A percentile compares a stretch with the other conserved stretches of the same genome.
Evolutionary conservation across 2,888 invertebrate genomes (phyloP).

Genomic region (Acronicta aceris): DNA sequence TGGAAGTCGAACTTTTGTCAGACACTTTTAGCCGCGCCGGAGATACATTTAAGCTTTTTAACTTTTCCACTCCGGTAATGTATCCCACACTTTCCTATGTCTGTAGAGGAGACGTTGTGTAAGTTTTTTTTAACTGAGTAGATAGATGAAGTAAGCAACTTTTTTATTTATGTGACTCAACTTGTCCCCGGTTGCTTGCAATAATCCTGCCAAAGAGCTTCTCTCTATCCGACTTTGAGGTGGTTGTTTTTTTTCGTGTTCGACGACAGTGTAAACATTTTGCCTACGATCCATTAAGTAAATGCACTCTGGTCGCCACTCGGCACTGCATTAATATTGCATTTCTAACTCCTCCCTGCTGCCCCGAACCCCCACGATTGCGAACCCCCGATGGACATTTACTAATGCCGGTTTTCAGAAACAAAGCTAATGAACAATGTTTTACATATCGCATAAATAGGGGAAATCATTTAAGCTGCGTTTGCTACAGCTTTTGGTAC

Average conservation of each 20-base stretch:
- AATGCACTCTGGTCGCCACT: conserved; percentile 85
- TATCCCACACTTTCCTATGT: conserved; percentile 84
- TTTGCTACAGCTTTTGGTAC: too few relatives aligned
- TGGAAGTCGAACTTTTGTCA: conserved; percentile 89
- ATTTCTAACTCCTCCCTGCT: conserved; percentile 83
- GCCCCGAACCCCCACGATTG: conserved; percentile 65
- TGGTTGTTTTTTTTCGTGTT: conserved; percentile 77
- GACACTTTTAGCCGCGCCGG: conserved; percentile 89
- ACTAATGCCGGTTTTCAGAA: conserved; percentile 62
- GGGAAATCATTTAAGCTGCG: too few relatives aligned
- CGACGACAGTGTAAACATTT: conserved; percentile 83
- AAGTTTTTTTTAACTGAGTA: conserved; percentile 78
- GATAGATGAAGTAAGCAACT: conserved; percentile 75
- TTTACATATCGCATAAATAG: conserved; percentile 43
- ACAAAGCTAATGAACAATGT: conserved; percentile 63
- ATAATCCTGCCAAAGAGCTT: conserved; percentile 82
- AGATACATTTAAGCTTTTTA: conserved; percentile 90
- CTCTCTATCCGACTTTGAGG: conserved; percentile 73
- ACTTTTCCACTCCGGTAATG: conserved; percentile 89
- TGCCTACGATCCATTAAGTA: conserved; percentile 87
- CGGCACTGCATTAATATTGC: conserved; percentile 90
- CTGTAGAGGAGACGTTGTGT: conserved; percentile 82
- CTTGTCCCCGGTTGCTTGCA: conserved; percentile 72
- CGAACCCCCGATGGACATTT: conserved; percentile 62
- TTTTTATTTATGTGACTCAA: conserved; percentile 80